phyloP scores from a whole-genome alignment of 2,113 vertebrate species.

The Oxyruncus cristatus region DNA sequence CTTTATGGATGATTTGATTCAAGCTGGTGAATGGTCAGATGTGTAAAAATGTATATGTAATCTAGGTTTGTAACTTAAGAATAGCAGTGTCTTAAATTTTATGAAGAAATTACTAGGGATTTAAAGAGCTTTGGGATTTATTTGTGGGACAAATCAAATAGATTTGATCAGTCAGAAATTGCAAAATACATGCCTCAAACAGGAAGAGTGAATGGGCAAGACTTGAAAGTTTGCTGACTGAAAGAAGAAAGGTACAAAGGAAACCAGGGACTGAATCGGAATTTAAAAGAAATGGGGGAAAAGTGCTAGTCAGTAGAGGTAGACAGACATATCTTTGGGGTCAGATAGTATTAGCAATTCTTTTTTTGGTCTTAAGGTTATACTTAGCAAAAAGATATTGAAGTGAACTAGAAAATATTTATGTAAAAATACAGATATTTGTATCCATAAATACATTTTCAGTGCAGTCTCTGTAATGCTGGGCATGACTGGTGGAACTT shows the following conservation, averaged over 20 bases:
- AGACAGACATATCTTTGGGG: background rate
- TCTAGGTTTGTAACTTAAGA: background rate
- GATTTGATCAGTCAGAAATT: background rate
- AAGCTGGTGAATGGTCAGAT: background rate
- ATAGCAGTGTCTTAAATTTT: background rate
- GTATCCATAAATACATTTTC: background rate
- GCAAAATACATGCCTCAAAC: background rate
- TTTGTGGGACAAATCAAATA: background rate
- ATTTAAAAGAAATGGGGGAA: background rate
- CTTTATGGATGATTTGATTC: background rate
- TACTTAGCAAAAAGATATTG: background rate
- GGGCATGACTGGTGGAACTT: background rate
- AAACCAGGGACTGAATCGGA: background rate
- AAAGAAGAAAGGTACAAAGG: background rate
- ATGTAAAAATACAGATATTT: background rate
- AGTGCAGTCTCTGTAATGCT: background rate
- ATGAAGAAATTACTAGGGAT: background rate
- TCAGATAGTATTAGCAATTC: background rate
- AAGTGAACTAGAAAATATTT: background rate
- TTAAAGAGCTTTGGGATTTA: background rate
- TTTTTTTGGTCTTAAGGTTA: background rate
- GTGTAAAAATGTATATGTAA: background rate
- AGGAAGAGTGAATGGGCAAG: background rate
- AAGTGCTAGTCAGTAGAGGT: background rate
- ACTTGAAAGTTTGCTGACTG: background rate